These are phyloP conservation scores for Drosophila oshimai DNA, from an alignment of 1,140 invertebrate species.

Conservation along the genomic window DNA sequence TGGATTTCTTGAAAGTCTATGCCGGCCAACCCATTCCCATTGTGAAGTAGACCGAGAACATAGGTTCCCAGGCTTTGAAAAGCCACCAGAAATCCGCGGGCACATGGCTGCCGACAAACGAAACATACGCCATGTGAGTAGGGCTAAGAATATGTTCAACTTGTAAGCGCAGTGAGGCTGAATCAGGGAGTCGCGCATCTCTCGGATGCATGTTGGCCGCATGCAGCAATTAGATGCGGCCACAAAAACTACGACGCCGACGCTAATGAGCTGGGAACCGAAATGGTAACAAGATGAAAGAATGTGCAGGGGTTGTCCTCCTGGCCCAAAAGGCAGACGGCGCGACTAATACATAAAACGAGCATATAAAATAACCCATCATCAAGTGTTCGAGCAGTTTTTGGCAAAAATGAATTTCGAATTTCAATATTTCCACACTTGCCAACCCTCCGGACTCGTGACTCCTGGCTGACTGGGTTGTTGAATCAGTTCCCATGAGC, in stretches of 20 bases:
- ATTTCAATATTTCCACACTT: constrained; percentile 71
- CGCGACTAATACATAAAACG: constrained; percentile 47
- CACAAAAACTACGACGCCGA: constrained; percentile 60
- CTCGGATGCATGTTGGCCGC: constrained; percentile 29
- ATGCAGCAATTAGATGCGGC: constrained; percentile 78
- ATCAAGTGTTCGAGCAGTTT: constrained; percentile 51
- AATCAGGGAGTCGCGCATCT: constrained; percentile 14
- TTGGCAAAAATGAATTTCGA: constrained; percentile 70
- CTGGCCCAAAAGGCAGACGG: constrained; percentile 21
- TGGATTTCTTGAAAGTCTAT: neutral
- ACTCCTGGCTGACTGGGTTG: neutral
- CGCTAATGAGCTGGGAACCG: constrained; percentile 74
- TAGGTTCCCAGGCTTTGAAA: constrained; percentile 72
- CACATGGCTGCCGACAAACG: constrained; percentile 2
- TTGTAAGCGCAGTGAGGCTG: constrained; percentile 65
- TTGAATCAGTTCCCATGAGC: constrained; percentile 63
- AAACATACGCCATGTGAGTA: constrained; percentile 68
- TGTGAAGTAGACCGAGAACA: constrained; percentile 33
- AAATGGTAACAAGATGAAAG: constrained; percentile 35
- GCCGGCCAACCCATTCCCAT: neutral
- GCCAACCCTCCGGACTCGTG: constrained; percentile 32
- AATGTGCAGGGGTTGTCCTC: neutral
- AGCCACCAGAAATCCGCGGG: constrained; percentile 18
- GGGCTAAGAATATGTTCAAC: constrained; percentile 74
- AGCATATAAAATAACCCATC: constrained; percentile 8